Evolutionary conservation across 2,888 invertebrate genomes (phyloP), one percentile per base, ranked within the genome.

Genomic region (Chrysolina haemoptera): DNA sequence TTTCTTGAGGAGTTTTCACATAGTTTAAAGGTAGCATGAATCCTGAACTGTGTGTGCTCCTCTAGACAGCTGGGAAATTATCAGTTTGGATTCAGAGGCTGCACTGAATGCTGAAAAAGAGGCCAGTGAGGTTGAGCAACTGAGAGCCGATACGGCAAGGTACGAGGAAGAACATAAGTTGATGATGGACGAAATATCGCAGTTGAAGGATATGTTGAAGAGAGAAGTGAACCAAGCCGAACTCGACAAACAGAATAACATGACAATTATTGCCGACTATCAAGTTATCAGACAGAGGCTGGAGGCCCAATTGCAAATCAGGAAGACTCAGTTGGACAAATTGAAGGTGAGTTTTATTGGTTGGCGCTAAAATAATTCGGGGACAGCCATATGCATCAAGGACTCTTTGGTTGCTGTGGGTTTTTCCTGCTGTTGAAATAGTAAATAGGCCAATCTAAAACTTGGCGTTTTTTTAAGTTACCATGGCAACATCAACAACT

Each of bases 251-350:
- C 90, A 91, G 8, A 92, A 94, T 84, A 95, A 95, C 86, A 90
- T 91, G 59, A 93, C 93, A 18, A 97, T 98, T 59, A 96, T 98
- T 79, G 90, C 94, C 65, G 98, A 98, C 84, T 98, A 98, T 85
- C 96, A 98, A 87, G 93, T 96, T 89, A 93, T 98, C 65, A 96
- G 97, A 87, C 95, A 96, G 82, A 90, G 97, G 1, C 90, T 97
- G 69, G 98, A 98, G 87, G 91, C 92, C 76, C 95, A 96, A 85
- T 90, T 95, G 80, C 92, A 94, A 76, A 90, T 91, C 27, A 89
- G 91, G 20, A 92, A 91, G 83, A 91, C 91, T 64, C 91, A 91
- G 74, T 84, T 93, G 68, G 90, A 90, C 74, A 89, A 91, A 82
- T 89, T 94, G 59, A 92, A 92, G 89, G 94, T 95, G 84, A 88